These are phyloP conservation scores for Petrocephalus sullivani DNA, from an alignment of 2,797 vertebrate genomes.

Conservation along the genomic window DNA sequence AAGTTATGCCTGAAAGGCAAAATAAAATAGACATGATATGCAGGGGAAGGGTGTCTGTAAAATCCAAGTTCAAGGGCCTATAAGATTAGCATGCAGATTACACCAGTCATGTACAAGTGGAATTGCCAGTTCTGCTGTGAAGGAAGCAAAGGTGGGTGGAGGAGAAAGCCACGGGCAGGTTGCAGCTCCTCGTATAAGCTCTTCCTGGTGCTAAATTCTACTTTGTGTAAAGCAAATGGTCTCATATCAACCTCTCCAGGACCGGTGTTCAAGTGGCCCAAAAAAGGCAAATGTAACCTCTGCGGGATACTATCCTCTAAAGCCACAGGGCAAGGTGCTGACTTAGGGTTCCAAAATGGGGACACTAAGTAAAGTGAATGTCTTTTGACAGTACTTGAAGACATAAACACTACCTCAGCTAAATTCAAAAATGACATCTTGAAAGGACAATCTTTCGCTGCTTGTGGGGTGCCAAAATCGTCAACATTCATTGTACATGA, in stretches of 20 bases:
- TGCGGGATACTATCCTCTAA: background rate
- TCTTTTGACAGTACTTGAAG: background rate
- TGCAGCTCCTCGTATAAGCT: background rate
- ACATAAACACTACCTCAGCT: background rate
- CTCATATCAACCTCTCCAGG: background rate
- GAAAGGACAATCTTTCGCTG: too few relatives aligned
- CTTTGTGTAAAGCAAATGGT: background rate
- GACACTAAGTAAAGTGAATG: background rate
- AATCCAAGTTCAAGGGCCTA: slow-evolving; percentile 4
- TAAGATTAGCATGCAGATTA: background rate
- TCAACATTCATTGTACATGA: background rate
- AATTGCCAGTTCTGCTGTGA: background rate
- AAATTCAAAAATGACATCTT: background rate
- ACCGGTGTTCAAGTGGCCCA: slow-evolving; percentile 4
- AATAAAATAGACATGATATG: background rate
- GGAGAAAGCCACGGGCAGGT: background rate
- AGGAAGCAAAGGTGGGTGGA: background rate
- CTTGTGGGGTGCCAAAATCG: background rate
- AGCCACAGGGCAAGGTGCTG: background rate
- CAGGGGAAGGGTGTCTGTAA: background rate
- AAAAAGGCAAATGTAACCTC: slow-evolving; percentile 26
- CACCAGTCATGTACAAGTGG: background rate
- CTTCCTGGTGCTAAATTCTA: background rate
- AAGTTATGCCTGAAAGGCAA: slow-evolving; percentile 8
- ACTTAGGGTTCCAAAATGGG: background rate